Evolutionary conservation across 1,140 invertebrate genomes (phyloP), one percentile per base, ranked within the genome.

Genomic region (Stegodyphus mimosarum): DNA sequence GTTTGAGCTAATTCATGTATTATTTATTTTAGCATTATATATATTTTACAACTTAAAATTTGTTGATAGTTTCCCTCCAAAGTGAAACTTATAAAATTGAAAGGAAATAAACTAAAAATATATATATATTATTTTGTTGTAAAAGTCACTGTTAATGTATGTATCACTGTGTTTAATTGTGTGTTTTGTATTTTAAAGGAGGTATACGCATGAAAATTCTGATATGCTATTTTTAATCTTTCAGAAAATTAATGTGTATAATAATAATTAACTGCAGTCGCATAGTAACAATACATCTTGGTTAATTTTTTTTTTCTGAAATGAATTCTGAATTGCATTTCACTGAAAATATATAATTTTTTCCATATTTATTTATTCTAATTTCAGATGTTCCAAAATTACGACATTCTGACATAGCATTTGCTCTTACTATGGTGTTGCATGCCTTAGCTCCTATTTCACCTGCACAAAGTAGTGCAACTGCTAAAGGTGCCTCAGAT

Each of bases 371-470:
- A 1, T 33, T 33, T 33, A 33, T 33, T 15, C 70, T 66, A 80
- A 53, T 81, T 91, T 87, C 90, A 96, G 97, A 98, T 91, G 94
- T 96, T 55, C 95, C 97, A 0, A 94, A 95, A 88, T 93, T 99
- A 89, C 93, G 96, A 67, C 95, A 95, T 89, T 93, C 93, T 48
- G 98, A 99, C 90, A 95, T 99, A 11, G 94, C 94, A 87, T 99
- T 97, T 91, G 94, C 96, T 67, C 91, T 99, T 66, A 97, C 94
- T 10, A 94, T 97, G 33, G 94, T 99, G 10, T 91, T 99, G 7
- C 95, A 96, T 90, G 94, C 97, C 10, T 93, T 99, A 89, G 95
- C 93, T 91, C 96, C 96, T 13, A 89, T 92, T 6, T 79, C 89
- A 6, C 88, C 88, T 55, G 71, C 81, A 2, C 86, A 87, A 17